Conservation (phyloP, 2,797 vertebrate genomes). For the Valencia hispanica region DNA sequence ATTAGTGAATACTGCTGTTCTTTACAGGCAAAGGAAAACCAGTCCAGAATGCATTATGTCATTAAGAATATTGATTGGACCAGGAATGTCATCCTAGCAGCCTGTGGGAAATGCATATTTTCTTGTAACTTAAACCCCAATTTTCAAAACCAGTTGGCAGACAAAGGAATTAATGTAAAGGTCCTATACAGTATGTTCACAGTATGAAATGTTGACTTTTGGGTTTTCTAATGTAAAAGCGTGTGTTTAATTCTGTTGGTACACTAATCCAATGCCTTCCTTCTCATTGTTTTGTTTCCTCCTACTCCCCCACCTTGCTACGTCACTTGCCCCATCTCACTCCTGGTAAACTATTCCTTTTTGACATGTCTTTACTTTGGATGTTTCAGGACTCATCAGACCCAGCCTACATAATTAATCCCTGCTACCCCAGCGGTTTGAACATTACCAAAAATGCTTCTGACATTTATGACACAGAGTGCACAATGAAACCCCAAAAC, state of each 20-base stretch:
- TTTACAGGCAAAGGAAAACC: conserved; percentile 47
- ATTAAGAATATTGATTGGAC: conserved; percentile 72
- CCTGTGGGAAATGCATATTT: conserved; percentile 51
- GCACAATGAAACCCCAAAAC: conserved; percentile 77
- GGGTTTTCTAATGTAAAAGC: background rate
- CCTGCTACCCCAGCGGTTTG: conserved; percentile 86
- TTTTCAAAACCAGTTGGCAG: conserved; percentile 15
- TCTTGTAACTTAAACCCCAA: conserved; percentile 26
- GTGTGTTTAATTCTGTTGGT: background rate
- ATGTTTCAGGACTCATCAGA: conserved; percentile 70
- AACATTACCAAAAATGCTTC: conserved; percentile 64
- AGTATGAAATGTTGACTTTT: background rate
- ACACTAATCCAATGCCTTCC: background rate
- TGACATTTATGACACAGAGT: conserved; percentile 84
- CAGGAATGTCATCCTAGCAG: conserved; percentile 32
- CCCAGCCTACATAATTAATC: conserved; percentile 76
- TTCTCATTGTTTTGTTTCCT: background rate
- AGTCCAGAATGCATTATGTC: conserved; percentile 71
- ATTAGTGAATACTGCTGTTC: conserved; percentile 46
- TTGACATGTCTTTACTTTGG: background rate
- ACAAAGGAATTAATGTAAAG: background rate
- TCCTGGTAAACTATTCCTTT: background rate
- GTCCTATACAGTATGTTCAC: background rate
- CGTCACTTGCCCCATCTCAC: background rate
- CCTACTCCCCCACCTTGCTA: background rate